These are phyloP conservation scores for Thaumetopoea pityocampa DNA, from an alignment of 1,140 invertebrate species.

Conservation along the genomic window DNA sequence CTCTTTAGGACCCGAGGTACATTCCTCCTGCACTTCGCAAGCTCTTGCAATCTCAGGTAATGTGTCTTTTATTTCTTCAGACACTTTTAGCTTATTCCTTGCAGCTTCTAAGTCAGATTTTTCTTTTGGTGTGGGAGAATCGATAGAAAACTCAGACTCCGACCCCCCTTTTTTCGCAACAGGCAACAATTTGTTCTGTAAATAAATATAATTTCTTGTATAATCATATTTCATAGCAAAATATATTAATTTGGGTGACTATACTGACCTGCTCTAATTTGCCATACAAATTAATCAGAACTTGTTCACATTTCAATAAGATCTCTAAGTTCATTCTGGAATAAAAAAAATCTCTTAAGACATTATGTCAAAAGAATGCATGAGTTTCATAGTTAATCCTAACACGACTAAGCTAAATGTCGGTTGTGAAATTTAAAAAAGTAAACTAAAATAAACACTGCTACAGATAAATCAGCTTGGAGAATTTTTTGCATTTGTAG, in stretches of 20 bases:
- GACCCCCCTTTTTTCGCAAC: constrained; percentile 12
- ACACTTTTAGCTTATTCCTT: constrained; percentile 48
- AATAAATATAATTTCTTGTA: constrained; percentile 17
- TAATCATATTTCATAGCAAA: constrained; percentile 4
- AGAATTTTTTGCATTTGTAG: no score
- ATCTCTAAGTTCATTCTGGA: constrained; percentile 81
- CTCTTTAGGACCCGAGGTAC: constrained; percentile 52
- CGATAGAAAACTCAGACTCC: constrained; percentile 7
- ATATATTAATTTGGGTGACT: no score
- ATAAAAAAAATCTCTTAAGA: constrained; percentile 28
- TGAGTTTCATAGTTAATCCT: no score
- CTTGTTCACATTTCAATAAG: constrained; percentile 79
- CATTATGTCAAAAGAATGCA: background rate
- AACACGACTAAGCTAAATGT: no score
- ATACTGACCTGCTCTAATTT: constrained; percentile 79
- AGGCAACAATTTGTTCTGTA: constrained; percentile 39
- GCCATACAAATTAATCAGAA: constrained; percentile 78
- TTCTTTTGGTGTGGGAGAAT: constrained; percentile 20
- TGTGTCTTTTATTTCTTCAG: constrained; percentile 31
- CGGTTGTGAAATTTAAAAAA: no score
- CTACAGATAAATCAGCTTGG: no score
- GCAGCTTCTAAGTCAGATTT: constrained; percentile 38
- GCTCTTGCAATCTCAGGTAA: constrained; percentile 54
- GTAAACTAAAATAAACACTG: no score
- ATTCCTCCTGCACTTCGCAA: constrained; percentile 40